Conservation (phyloP, 2,888 invertebrate genomes). For the Diarsia brunnea region DNA sequence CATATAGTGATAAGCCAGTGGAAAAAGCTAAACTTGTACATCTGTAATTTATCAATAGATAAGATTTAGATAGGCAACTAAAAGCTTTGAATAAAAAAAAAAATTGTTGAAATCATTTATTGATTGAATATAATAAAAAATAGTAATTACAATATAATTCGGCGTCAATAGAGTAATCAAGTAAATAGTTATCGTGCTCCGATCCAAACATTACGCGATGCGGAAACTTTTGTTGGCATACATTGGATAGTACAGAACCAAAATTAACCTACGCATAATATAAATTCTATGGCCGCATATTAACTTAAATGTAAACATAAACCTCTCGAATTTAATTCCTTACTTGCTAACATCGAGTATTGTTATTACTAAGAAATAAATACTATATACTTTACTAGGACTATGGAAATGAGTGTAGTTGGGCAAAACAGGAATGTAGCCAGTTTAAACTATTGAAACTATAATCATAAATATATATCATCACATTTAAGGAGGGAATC, state of each 20-base stretch:
- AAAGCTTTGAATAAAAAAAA: background rate
- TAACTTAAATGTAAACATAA: constrained; percentile 38
- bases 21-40: background rate
- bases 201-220: constrained; percentile 16
- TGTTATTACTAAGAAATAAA: constrained; percentile 36
- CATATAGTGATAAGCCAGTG: background rate
- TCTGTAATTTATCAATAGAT: background rate
- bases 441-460: constrained; percentile 53
- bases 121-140: constrained; percentile 67
- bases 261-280: constrained; percentile 24
- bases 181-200: constrained; percentile 34
- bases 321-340: constrained; percentile 45
- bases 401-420: constrained; percentile 53
- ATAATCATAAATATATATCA: constrained; percentile 41
- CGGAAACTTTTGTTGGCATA: constrained; percentile 21
- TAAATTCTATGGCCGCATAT: constrained; percentile 50
- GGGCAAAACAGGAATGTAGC: constrained; percentile 61
- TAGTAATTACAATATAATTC: constrained; percentile 59
- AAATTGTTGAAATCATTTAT: constrained; percentile 60
- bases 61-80: background rate
- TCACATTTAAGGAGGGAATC: constrained; percentile 59
- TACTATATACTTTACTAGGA: constrained; percentile 31
- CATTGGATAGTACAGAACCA: constrained; percentile 15
- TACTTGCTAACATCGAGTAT: constrained; percentile 44
- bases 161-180: constrained; percentile 40